Percentiles rank a stretch among this genome's conserved stretches.
These are phyloP conservation scores for Papilio demoleus DNA, from an alignment of 2,888 invertebrate species.

Conservation along the genomic window DNA sequence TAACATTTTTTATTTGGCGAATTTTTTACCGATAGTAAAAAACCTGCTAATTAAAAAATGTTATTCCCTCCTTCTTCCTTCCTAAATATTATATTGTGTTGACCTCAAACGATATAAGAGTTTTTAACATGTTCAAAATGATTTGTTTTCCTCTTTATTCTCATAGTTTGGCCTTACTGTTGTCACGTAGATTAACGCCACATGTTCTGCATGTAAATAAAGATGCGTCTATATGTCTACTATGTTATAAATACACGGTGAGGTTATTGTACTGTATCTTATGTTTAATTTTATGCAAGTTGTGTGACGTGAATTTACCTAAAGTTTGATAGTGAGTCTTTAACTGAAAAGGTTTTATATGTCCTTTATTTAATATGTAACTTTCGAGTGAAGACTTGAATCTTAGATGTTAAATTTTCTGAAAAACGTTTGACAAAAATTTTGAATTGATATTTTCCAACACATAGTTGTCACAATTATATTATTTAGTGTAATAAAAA, in stretches of 20 bases:
- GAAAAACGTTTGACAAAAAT: too few species aligned
- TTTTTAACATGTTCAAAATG: neutral
- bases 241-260: neutral
- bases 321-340: neutral
- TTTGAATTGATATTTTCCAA: too few species aligned
- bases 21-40: too few species aligned
- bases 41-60: too few species aligned
- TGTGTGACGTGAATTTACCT: neutral
- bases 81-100: too few species aligned
- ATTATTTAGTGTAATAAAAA: too few species aligned
- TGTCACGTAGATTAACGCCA: conserved; percentile 24
- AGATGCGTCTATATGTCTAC: conserved; percentile 16
- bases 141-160: conserved; percentile 6
- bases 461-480: too few species aligned
- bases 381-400: too few species aligned
- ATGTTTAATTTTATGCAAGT: neutral
- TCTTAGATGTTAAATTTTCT: too few species aligned
- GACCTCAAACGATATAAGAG: too few species aligned
- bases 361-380: neutral
- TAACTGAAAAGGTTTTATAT: neutral
- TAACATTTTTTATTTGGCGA: too few species aligned
- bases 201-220: conserved; percentile 21
- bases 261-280: conserved; percentile 30
- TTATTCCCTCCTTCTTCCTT: too few species aligned
- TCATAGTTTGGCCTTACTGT: conserved; percentile 20